Evolutionary conservation across 2,888 invertebrate species (phyloP).

Genomic region (Cacoxenus indagator): DNA sequence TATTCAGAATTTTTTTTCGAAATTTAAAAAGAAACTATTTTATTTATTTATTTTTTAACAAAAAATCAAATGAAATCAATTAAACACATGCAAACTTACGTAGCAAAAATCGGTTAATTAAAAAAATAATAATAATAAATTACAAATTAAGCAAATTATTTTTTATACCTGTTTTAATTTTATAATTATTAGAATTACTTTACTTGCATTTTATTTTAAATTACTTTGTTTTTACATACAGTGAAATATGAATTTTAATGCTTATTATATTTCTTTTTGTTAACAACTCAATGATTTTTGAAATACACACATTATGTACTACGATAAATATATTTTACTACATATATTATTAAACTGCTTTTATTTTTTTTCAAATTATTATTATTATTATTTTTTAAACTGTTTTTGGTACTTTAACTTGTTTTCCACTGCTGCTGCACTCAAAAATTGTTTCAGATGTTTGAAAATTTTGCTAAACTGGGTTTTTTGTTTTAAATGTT

Average conservation of each 20-base stretch:
- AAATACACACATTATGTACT: conserved; percentile 32
- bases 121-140: conserved; percentile 3
- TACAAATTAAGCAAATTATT: not conserved
- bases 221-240: conserved; percentile 17
- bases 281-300: conserved; percentile 33
- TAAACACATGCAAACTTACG: conserved; percentile 13
- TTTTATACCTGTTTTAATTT: not conserved
- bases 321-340: conserved; percentile 56
- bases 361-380: conserved; percentile 31
- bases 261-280: conserved; percentile 24
- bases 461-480: conserved; percentile 59
- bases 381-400: conserved; percentile 27
- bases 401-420: conserved; percentile 35
- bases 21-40: not conserved
- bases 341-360: conserved; percentile 44
- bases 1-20: conserved; percentile 20
- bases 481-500: conserved; percentile 41
- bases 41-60: not conserved
- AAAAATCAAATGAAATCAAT: not conserved
- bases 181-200: not conserved
- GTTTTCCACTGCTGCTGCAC: not conserved
- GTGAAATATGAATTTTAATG: conserved; percentile 14
- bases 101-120: conserved; percentile 9
- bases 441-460: conserved; percentile 12
- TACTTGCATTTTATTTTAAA: conserved; percentile 1